A percentile compares a stretch with the other conserved stretches of the same genome.
Conservation (phyloP, 2,888 invertebrate species). For the Alloscopus bannaensis region DNA sequence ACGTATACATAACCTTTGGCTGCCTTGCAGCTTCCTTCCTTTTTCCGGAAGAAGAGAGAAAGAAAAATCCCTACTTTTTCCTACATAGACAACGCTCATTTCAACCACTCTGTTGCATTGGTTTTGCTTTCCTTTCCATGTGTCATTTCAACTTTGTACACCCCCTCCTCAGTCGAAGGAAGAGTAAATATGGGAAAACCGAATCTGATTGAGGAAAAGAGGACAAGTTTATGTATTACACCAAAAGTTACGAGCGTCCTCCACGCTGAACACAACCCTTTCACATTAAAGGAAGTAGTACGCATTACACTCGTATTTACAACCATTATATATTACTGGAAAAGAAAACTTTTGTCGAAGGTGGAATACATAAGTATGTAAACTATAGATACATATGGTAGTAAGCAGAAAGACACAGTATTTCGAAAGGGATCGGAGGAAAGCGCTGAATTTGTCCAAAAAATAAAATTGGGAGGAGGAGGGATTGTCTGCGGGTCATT, state of each 20-base stretch:
- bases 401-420: too few relatives aligned
- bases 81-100: slow-evolving; percentile 3
- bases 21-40: slow-evolving; percentile 64
- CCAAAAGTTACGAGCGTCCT: slow-evolving; percentile 48
- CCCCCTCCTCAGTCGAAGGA: too few relatives aligned
- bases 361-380: too few relatives aligned
- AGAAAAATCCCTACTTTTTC: too few relatives aligned
- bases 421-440: slow-evolving; percentile 34
- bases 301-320: slow-evolving; percentile 40
- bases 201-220: slow-evolving; percentile 56
- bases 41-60: slow-evolving; percentile 56
- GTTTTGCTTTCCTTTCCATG: slow-evolving; percentile 28
- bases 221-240: slow-evolving; percentile 47
- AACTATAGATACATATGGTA: too few relatives aligned
- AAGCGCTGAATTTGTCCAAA: slow-evolving; percentile 73
- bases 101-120: slow-evolving; percentile 23
- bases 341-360: too few relatives aligned
- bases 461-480: slow-evolving; percentile 72
- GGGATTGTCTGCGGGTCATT: slow-evolving; percentile 74
- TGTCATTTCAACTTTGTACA: too few relatives aligned
- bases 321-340: too few relatives aligned
- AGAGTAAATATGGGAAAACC: too few relatives aligned
- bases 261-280: too few relatives aligned
- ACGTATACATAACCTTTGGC: slow-evolving; percentile 52
- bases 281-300: slow-evolving; percentile 39